phyloP scores from a whole-genome alignment of 2,888 invertebrate species.

The Acanthococcus lagerstroemiae region DNA sequence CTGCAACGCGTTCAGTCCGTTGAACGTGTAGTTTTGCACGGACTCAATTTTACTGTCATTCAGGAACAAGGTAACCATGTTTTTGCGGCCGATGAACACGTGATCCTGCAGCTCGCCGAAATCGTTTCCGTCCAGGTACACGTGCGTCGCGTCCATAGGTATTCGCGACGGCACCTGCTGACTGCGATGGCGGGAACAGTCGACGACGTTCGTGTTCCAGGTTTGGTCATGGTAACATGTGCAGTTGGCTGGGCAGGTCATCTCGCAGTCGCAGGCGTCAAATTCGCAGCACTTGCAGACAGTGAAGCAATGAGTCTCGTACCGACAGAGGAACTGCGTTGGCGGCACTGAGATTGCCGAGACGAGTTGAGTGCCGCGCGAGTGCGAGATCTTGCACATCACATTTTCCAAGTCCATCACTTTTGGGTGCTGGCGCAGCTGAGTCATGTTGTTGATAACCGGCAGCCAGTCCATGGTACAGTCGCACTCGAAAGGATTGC shows the following conservation, averaged over 20 bases:
- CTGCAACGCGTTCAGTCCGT: constrained; percentile 67
- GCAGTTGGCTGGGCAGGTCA: constrained; percentile 89
- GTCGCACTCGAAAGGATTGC: constrained; percentile 89
- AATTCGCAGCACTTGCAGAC: constrained; percentile 93
- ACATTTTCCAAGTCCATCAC: constrained; percentile 83
- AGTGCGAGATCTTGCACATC: constrained; percentile 76
- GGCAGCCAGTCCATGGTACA: constrained; percentile 94
- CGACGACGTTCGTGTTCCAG: constrained; percentile 86
- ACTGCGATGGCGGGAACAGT: constrained; percentile 72
- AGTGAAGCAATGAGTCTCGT: constrained; percentile 87
- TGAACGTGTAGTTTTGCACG: constrained; percentile 83
- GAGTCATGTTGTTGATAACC: constrained; percentile 74
- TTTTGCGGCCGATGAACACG: constrained; percentile 81
- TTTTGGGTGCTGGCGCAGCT: constrained; percentile 66
- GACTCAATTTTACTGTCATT: constrained; percentile 74
- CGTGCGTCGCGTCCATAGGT: constrained; percentile 89
- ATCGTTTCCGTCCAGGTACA: constrained; percentile 84
- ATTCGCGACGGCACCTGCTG: constrained; percentile 70
- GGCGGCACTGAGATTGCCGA: constrained; percentile 51
- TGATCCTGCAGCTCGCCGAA: constrained; percentile 73
- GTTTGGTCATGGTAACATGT: constrained; percentile 89
- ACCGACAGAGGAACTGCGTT: constrained; percentile 81
- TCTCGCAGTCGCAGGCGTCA: constrained; percentile 92
- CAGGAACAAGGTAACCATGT: constrained; percentile 73
- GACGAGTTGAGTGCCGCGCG: constrained; percentile 67